Evolutionary conservation across 2,888 invertebrate species (phyloP).

Genomic region (Latrodectus hesperus): DNA sequence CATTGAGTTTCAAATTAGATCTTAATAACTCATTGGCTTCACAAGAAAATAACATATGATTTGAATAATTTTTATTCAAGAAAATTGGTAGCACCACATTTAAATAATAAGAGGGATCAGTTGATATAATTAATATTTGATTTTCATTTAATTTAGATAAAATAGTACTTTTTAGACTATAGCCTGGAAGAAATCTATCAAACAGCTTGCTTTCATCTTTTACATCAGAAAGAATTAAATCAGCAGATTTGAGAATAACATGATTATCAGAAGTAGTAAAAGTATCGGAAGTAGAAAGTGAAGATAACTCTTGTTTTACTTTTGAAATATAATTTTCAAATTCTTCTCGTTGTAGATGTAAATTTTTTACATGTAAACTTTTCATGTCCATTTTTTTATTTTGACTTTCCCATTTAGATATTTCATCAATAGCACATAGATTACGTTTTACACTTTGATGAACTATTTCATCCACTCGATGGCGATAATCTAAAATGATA

Average conservation of each 20-base stretch:
- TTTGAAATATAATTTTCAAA: conserved; percentile 41
- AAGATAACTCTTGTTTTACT: conserved; percentile 27
- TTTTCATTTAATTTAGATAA: conserved; percentile 17
- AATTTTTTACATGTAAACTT: conserved; percentile 19
- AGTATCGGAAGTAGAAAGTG: conserved; percentile 15
- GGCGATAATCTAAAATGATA: conserved; percentile 36
- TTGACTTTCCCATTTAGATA: neutral
- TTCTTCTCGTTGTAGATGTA: conserved; percentile 30
- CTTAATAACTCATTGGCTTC: conserved; percentile 27
- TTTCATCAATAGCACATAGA: conserved; percentile 12
- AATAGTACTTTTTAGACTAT: conserved; percentile 43
- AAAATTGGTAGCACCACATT: conserved; percentile 50
- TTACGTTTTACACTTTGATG: conserved; percentile 11
- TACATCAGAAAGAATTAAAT: conserved; percentile 17
- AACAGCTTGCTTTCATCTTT: conserved; percentile 51
- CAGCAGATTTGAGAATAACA: conserved; percentile 26
- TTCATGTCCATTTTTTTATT: neutral
- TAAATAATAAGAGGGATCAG: conserved; percentile 51
- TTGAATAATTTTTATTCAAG: conserved; percentile 17
- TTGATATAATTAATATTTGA: conserved; percentile 43
- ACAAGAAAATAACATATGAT: conserved; percentile 40
- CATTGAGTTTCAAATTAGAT: conserved; percentile 19
- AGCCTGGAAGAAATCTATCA: conserved; percentile 41
- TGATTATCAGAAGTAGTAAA: conserved; percentile 19
- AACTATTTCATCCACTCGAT: conserved; percentile 10